These are phyloP conservation scores for Fragum fragum DNA, from an alignment of 2,888 invertebrate species.

Conservation along the genomic window DNA sequence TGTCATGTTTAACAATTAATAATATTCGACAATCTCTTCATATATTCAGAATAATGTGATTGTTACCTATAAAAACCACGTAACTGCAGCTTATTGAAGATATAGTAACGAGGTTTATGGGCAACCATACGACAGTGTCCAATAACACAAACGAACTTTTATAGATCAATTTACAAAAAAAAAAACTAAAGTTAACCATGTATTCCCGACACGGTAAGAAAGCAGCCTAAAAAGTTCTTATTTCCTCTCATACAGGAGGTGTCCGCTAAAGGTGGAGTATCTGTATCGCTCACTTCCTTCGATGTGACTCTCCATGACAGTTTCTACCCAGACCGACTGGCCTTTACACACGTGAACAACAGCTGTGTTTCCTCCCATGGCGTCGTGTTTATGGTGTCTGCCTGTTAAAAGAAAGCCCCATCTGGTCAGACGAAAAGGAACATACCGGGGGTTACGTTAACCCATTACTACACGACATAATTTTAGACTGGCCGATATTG, in stretches of 20 bases:
- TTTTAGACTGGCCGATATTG: no score
- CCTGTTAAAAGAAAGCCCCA: conserved; percentile 4
- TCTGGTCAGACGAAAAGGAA: no score
- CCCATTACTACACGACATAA: no score
- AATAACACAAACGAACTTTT: no score
- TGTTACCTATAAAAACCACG: no score
- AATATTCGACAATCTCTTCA: background rate
- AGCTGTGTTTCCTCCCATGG: conserved; percentile 35
- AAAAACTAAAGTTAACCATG: no score
- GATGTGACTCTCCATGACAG: background rate
- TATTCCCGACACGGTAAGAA: background rate
- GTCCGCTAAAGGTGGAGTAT: conserved; percentile 34
- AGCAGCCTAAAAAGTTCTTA: background rate
- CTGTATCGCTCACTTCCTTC: conserved; percentile 5
- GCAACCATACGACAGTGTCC: no score
- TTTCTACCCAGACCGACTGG: conserved; percentile 31
- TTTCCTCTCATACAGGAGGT: conserved; percentile 22
- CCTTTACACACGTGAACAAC: conserved; percentile 17
- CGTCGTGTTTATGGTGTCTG: background rate
- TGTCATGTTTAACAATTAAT: background rate
- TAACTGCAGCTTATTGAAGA: no score
- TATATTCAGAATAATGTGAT: no score
- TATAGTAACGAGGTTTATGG: no score
- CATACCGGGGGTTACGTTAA: no score
- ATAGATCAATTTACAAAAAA: no score